phyloP scores from a whole-genome alignment of 2,113 vertebrate genomes.

The Gnathonemus longibarbis region DNA sequence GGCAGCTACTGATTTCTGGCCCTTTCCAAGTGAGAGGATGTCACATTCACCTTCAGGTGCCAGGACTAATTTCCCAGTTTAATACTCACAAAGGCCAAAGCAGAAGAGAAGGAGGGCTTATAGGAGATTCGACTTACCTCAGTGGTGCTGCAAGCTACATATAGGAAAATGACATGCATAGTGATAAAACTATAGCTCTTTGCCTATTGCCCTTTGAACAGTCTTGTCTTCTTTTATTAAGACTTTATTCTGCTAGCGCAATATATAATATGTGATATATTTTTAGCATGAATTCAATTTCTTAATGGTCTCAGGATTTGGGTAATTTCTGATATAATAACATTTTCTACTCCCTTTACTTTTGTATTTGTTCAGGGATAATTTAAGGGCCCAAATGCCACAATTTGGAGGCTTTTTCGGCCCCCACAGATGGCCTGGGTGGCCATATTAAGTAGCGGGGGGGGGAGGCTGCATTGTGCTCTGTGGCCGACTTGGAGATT shows the following conservation, averaged over 20 bases:
- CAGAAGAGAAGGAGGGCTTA: not conserved
- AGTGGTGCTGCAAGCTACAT: not conserved
- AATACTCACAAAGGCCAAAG: slow-evolving; percentile 26
- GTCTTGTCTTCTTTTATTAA: slow-evolving; percentile 37
- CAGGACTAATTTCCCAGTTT: slow-evolving; percentile 26
- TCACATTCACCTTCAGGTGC: slow-evolving; percentile 10
- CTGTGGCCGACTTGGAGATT: slow-evolving; percentile 66
- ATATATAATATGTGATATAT: slow-evolving; percentile 40
- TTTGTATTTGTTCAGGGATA: slow-evolving; percentile 62
- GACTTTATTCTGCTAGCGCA: slow-evolving; percentile 45
- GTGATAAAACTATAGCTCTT: slow-evolving; percentile 26
- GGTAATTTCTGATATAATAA: slow-evolving; percentile 58
- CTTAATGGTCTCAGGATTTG: slow-evolving; percentile 44
- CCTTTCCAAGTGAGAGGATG: not conserved
- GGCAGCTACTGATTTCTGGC: not conserved
- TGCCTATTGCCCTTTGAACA: slow-evolving; percentile 25
- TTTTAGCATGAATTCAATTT: slow-evolving; percentile 48
- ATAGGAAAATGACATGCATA: not conserved
- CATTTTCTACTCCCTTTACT: slow-evolving; percentile 47
- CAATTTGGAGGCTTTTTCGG: slow-evolving; percentile 43
- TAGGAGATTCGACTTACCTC: not conserved
- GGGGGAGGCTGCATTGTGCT: slow-evolving; percentile 56
- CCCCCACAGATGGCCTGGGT: slow-evolving; percentile 41
- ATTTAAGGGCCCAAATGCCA: slow-evolving; percentile 57
- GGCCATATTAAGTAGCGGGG: slow-evolving; percentile 66